These are phyloP conservation scores for Syngnathus scovelli DNA, from an alignment of 2,113 vertebrate genomes.

Conservation along the genomic window DNA sequence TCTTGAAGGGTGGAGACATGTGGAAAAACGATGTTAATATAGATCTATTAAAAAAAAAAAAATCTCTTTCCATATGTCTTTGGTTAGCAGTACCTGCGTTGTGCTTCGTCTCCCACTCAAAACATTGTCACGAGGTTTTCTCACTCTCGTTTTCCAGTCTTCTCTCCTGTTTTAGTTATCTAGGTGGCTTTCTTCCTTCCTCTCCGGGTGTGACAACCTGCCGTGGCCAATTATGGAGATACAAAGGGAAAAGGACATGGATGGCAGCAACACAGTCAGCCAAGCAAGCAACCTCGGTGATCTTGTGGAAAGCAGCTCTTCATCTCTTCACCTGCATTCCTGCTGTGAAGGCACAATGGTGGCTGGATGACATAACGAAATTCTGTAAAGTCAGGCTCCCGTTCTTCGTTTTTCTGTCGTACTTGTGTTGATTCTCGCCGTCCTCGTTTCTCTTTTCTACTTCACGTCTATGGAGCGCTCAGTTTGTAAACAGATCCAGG, in stretches of 20 bases:
- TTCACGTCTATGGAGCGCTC: constrained; percentile 48
- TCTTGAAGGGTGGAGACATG: constrained; percentile 1
- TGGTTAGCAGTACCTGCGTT: constrained; percentile 6
- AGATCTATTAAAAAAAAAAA: not conserved
- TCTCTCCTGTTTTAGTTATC: constrained; percentile 25
- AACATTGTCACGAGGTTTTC: constrained; percentile 51
- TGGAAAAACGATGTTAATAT: constrained; percentile 8
- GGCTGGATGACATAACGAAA: constrained; percentile 17
- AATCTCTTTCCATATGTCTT: constrained; percentile 3
- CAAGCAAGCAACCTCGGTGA: constrained; percentile 44
- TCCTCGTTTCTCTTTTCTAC: constrained; percentile 36
- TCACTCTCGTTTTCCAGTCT: constrained; percentile 17
- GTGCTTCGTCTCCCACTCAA: constrained; percentile 48
- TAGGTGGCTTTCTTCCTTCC: constrained; percentile 19
- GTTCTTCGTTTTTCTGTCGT: constrained; percentile 13
- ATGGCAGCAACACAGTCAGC: constrained; percentile 34
- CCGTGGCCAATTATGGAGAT: constrained; percentile 43
- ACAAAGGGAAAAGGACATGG: constrained; percentile 53
- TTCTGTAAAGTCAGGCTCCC: not conserved
- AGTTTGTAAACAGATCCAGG: constrained; percentile 74
- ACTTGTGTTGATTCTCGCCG: not conserved
- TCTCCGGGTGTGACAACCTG: constrained; percentile 44
- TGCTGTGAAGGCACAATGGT: constrained; percentile 26
- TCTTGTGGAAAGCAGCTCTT: constrained; percentile 32
- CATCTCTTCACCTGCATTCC: constrained; percentile 42